phyloP scores from a whole-genome alignment of 2,113 vertebrate species.

The Gobiocypris rarus region DNA sequence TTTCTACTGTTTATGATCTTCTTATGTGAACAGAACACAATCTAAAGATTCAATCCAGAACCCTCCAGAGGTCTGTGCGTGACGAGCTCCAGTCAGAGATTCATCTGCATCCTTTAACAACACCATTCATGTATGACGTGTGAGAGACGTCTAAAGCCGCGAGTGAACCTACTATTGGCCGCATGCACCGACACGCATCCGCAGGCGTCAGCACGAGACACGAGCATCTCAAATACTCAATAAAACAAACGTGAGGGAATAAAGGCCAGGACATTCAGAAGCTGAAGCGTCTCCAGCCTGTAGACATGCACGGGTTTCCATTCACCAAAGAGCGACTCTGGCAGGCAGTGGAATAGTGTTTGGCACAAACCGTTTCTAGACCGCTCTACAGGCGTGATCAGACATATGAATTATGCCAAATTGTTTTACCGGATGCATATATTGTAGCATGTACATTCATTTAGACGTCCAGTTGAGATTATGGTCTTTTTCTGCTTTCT shows the following conservation, averaged over 20 bases:
- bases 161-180: slow-evolving; percentile 7
- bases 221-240: background rate
- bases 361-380: background rate
- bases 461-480: no score
- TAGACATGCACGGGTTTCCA: background rate
- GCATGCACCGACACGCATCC: slow-evolving; percentile 7
- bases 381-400: no score
- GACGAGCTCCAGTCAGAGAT: no score
- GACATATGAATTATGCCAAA: no score
- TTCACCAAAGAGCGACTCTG: background rate
- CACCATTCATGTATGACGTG: no score
- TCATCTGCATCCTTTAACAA: no score
- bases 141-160: background rate
- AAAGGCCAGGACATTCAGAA: background rate
- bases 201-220: background rate
- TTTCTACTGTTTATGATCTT: background rate
- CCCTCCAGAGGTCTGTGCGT: background rate
- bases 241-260: background rate
- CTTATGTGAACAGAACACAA: background rate
- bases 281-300: background rate
- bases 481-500: no score
- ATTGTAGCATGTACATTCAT: no score
- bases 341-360: background rate
- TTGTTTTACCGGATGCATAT: no score
- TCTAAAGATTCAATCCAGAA: background rate